Base-by-base conservation (phyloP, 2,113 vertebrate species). In the Oryzias melastigma region DNA sequence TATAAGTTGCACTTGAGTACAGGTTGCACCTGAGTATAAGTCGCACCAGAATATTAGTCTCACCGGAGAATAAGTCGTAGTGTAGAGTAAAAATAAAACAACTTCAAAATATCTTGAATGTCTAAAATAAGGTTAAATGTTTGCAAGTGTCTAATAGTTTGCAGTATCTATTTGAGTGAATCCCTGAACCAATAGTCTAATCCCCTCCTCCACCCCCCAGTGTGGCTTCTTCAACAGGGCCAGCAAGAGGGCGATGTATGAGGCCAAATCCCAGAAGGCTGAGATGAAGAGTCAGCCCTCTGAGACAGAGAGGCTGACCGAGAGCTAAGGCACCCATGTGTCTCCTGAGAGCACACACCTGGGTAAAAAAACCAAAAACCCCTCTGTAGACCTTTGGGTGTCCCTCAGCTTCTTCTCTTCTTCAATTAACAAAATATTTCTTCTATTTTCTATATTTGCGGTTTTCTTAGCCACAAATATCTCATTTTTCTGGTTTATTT, bases 281-380 rank as follows among this genome's bases (percentile, higher is more conserved):
- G 95, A 97, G 91, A 98, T 97, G 93, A 94, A 95, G 93, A 97
- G 95, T 91, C 97, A 98, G 94, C 97, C 97, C 60, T 98, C 97
- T 89, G 96, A 98, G 91, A 98, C 94, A 73, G 92, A 97, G 91
- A 93, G 91, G 90, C 92, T 98, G 86, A 96, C 94, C 0, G 95
- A 97, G 22, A 94, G 95, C 92, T 98, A 92, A 92, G 71, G 81
- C 75, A 84, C 85, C 65, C 58, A 53, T 46, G 73, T 84, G 83
- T 61, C 68, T 76, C 70, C 58, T 54, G 51, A 53, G 75, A 68
- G 80, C 83, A 82, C 60, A 71, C 68, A 62, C 64, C 86, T 89
- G 76, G 91, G 91, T 93, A 92, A 92, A 65, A 83, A 58, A 29
- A 18, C 35, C 50, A 59, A 65, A 50, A 42, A 55, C 1, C 27